Conservation (phyloP, 2,797 vertebrate genomes). For the Poecilia gillii region DNA sequence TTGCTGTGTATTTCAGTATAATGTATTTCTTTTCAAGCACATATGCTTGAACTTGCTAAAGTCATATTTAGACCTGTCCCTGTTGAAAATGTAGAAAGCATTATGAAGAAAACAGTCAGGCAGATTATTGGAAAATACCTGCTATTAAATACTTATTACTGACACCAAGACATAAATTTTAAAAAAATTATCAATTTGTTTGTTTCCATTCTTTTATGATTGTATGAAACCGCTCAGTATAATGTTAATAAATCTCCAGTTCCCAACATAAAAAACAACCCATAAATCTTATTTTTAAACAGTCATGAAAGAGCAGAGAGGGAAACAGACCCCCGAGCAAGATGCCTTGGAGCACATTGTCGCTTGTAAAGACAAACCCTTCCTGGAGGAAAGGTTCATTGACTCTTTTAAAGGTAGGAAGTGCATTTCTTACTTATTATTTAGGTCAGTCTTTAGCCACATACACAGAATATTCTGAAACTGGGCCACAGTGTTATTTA, state of each 20-base stretch:
- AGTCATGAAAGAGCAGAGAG: constrained; percentile 26
- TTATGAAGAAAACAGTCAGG: background rate
- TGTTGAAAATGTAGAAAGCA: background rate
- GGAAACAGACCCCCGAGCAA: constrained; percentile 24
- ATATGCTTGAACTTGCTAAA: too few species aligned
- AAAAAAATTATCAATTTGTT: background rate
- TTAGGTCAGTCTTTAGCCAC: background rate
- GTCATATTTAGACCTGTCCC: background rate
- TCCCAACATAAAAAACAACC: background rate
- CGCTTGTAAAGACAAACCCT: constrained; percentile 47
- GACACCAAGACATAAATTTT: background rate
- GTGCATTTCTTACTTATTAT: background rate
- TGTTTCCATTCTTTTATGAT: background rate
- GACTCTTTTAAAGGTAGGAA: constrained; percentile 47
- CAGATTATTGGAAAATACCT: background rate
- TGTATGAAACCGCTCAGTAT: background rate
- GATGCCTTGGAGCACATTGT: constrained; percentile 49
- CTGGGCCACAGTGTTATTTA: background rate
- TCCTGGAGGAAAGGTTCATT: constrained; percentile 40
- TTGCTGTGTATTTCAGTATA: background rate
- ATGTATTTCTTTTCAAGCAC: background rate
- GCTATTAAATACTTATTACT: background rate
- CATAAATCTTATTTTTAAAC: constrained; percentile 3
- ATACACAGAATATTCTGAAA: background rate
- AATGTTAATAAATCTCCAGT: background rate